Conservation (phyloP, 2,113 vertebrate genomes). For the Cyanoramphus novaezelandiae region DNA sequence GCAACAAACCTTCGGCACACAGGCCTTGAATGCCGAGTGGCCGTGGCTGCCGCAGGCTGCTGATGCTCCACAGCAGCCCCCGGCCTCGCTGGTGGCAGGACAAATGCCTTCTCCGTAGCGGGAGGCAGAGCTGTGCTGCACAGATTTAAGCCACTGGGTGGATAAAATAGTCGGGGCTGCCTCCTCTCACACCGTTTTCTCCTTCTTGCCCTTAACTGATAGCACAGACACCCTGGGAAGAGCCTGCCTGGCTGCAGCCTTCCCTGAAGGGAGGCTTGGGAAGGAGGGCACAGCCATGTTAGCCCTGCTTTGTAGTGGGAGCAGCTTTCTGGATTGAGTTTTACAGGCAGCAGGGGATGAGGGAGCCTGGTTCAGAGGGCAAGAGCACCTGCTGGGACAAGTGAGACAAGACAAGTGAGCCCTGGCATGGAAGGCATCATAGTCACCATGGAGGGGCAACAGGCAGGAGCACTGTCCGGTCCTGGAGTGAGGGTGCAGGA, state of each 20-base stretch:
- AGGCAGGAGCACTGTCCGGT: background rate
- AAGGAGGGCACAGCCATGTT: background rate
- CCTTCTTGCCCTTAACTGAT: background rate
- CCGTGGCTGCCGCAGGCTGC: fast-evolving
- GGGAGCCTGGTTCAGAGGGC: background rate
- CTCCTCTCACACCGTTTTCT: background rate
- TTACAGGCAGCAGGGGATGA: fast-evolving
- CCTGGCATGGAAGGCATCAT: too few relatives aligned
- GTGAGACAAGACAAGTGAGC: background rate
- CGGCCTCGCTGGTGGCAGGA: fast-evolving
- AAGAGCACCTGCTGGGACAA: background rate
- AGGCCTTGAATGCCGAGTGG: background rate
- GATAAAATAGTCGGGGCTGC: background rate
- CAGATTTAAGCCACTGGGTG: background rate
- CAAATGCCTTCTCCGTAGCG: fast-evolving
- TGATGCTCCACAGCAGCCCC: background rate
- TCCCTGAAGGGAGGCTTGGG: background rate
- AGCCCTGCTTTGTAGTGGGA: background rate
- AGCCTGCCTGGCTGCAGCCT: background rate
- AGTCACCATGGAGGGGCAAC: fast-evolving
- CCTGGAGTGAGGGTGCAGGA: background rate
- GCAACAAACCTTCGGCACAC: background rate
- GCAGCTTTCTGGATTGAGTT: background rate
- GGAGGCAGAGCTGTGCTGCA: background rate
- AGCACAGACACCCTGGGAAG: background rate